phyloP scores from a whole-genome alignment of 1,140 invertebrate genomes.

The Neodiprion pinetum region DNA sequence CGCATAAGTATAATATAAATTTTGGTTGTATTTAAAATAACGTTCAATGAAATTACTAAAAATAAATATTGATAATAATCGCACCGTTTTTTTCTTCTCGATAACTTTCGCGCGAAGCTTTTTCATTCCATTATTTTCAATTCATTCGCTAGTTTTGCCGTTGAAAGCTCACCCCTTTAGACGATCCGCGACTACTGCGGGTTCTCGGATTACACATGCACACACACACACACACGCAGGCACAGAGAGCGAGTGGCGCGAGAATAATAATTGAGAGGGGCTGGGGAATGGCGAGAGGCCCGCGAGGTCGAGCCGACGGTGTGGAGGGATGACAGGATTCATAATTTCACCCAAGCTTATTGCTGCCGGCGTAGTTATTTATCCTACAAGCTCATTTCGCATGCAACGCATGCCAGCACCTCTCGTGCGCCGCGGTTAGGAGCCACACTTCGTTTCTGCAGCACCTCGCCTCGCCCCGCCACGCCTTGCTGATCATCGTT shows the following conservation, averaged over 20 bases:
- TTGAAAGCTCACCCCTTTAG: too few relatives aligned
- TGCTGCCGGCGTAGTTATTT: slow-evolving; percentile 45
- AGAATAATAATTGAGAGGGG: slow-evolving; percentile 28
- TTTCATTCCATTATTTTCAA: too few relatives aligned
- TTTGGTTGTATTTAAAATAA: too few relatives aligned
- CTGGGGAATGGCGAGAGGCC: background rate
- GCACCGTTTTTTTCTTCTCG: too few relatives aligned
- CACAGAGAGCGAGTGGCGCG: background rate
- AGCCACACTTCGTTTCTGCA: slow-evolving; percentile 13
- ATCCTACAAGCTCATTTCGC: slow-evolving; percentile 42
- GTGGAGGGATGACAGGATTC: slow-evolving; percentile 40
- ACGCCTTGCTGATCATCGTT: slow-evolving; percentile 1
- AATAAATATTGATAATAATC: too few relatives aligned
- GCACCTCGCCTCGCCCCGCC: background rate
- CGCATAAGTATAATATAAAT: background rate
- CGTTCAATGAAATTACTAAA: too few relatives aligned
- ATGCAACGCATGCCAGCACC: slow-evolving; percentile 37
- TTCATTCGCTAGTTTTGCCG: too few relatives aligned
- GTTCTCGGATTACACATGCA: background rate
- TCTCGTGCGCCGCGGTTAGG: slow-evolving; percentile 8
- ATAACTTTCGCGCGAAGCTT: too few relatives aligned
- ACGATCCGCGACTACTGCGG: too few relatives aligned
- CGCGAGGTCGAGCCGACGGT: slow-evolving; percentile 14
- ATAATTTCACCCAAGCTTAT: slow-evolving; percentile 52
- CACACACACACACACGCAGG: background rate